Conservation (phyloP, 2,797 vertebrate genomes). For the Sebastolobus altivelis region DNA sequence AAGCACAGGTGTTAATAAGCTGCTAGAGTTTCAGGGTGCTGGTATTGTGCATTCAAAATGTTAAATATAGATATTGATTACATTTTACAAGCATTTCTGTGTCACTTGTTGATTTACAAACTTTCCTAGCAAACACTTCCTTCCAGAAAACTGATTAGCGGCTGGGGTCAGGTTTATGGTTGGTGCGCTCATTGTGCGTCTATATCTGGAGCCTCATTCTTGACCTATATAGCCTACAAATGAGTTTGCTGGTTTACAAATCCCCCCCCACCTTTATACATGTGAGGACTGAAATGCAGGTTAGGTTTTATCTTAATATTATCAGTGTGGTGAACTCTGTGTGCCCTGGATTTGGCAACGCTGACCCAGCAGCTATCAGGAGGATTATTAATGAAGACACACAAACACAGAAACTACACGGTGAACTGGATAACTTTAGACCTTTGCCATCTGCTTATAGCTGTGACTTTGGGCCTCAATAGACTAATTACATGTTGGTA, state of each 20-base stretch:
- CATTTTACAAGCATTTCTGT: neutral
- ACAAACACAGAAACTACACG: conserved; percentile 41
- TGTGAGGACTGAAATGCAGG: conserved; percentile 12
- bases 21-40: neutral
- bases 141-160: neutral
- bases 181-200: neutral
- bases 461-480: neutral
- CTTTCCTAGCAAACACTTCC: neutral
- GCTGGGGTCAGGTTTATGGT: neutral
- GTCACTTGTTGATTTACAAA: conserved; percentile 1
- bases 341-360: conserved; percentile 35
- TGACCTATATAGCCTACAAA: conserved; percentile 45
- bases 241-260: conserved; percentile 14
- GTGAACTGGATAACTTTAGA: conserved; percentile 2
- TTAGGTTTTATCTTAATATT: conserved; percentile 52
- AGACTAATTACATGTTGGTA: neutral
- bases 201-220: conserved; percentile 6
- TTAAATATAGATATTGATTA: neutral
- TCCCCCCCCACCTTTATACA: neutral
- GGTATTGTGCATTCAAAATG: neutral
- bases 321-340: conserved; percentile 35
- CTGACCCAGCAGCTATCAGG: conserved; percentile 45
- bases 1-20: neutral
- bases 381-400: conserved; percentile 59
- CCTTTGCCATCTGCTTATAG: conserved; percentile 14